Evolutionary conservation across 2,888 invertebrate species (phyloP).

Genomic region (Spatulosminthurus flaviceps): DNA sequence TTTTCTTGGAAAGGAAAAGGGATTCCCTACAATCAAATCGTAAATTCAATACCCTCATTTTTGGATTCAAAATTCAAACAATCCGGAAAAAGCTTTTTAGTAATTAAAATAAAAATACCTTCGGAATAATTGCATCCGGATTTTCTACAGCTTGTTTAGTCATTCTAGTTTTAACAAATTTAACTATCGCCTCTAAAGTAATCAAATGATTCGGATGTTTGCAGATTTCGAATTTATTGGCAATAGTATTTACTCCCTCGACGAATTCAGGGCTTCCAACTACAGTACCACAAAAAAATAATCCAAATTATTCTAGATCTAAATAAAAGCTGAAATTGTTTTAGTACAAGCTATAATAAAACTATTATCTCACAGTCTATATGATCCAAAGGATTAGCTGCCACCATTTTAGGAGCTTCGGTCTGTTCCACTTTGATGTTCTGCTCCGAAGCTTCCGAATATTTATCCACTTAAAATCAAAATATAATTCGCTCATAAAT

Average conservation of each 20-base stretch:
- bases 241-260: constrained; percentile 80
- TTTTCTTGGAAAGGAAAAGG: constrained; percentile 77
- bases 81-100: too few species aligned
- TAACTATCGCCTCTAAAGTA: constrained; percentile 76
- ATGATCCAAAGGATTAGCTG: constrained; percentile 84
- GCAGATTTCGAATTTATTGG: constrained; percentile 80
- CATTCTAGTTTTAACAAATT: constrained; percentile 71
- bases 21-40: constrained; percentile 69
- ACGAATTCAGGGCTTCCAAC: constrained; percentile 85
- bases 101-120: constrained; percentile 64
- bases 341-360: constrained; percentile 41
- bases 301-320: neutral
- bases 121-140: constrained; percentile 69
- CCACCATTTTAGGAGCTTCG: constrained; percentile 77
- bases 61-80: too few species aligned
- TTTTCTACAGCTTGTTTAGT: constrained; percentile 72
- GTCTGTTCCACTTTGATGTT: constrained; percentile 70
- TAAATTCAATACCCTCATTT: neutral
- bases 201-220: constrained; percentile 83
- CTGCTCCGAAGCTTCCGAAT: constrained; percentile 74
- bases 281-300: constrained; percentile 65
- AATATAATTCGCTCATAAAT: too few species aligned
- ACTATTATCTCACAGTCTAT: constrained; percentile 89
- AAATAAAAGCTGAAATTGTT: constrained; percentile 46
- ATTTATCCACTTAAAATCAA: constrained; percentile 70